Conservation (phyloP, 1,140 invertebrate species). For the Dendrolimus punctatus region DNA sequence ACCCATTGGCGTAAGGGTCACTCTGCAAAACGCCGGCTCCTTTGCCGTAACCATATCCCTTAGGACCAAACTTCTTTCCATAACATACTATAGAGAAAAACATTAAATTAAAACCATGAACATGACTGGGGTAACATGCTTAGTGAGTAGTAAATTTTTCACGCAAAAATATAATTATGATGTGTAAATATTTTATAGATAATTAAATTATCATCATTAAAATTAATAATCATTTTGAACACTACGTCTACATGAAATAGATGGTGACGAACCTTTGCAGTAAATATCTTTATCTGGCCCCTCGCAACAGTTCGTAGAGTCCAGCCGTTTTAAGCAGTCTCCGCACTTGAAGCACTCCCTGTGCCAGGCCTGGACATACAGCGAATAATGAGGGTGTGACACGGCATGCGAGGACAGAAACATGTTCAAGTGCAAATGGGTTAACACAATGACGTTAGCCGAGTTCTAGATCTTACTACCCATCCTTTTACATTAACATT, state of each 20-base stretch:
- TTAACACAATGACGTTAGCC: constrained; percentile 42
- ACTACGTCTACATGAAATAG: not conserved
- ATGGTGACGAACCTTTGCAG: constrained; percentile 88
- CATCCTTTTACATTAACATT: too few species aligned
- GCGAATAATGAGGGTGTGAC: constrained; percentile 39
- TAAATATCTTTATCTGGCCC: constrained; percentile 97
- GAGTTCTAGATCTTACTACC: too few species aligned
- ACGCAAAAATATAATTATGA: constrained; percentile 63
- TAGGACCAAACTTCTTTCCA: constrained; percentile 93
- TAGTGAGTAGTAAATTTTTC: constrained; percentile 11
- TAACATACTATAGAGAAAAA: constrained; percentile 85
- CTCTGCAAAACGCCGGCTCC: constrained; percentile 92
- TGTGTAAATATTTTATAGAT: not conserved
- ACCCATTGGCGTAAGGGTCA: constrained; percentile 84
- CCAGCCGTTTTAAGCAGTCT: constrained; percentile 94
- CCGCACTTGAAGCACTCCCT: constrained; percentile 96
- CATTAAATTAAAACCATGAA: constrained; percentile 30
- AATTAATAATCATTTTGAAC: not conserved
- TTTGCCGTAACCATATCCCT: constrained; percentile 94
- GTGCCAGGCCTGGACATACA: constrained; percentile 85
- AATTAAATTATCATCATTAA: not conserved
- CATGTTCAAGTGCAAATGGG: constrained; percentile 25
- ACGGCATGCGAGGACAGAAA: constrained; percentile 38
- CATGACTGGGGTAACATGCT: constrained; percentile 21
- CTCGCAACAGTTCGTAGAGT: constrained; percentile 96